Conservation (phyloP, 2,797 vertebrate genomes). For the Triplophysa bombifrons region DNA sequence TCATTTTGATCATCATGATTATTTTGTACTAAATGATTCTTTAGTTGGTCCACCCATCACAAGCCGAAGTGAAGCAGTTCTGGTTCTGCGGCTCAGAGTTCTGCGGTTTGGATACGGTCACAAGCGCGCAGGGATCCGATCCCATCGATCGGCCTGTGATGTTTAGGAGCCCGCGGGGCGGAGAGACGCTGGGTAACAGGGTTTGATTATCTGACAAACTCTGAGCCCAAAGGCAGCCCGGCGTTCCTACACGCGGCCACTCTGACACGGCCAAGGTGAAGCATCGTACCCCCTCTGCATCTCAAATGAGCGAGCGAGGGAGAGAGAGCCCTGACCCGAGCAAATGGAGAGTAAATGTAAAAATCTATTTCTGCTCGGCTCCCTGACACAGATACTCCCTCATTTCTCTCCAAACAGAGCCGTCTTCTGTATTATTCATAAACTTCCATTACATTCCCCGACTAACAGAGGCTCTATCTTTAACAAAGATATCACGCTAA, state of each 20-base stretch:
- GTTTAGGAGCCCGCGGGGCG: constrained; percentile 36
- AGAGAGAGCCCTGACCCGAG: neutral
- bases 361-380: constrained; percentile 44
- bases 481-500: constrained; percentile 63
- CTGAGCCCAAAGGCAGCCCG: constrained; percentile 31
- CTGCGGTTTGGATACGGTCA: constrained; percentile 23
- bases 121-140: constrained; percentile 37
- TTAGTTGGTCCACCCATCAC: neutral
- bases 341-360: constrained; percentile 12
- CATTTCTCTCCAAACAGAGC: constrained; percentile 29
- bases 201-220: constrained; percentile 59
- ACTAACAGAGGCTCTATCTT: constrained; percentile 26
- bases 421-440: constrained; percentile 38
- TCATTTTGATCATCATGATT: neutral
- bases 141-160: constrained; percentile 55
- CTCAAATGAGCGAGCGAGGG: constrained; percentile 7
- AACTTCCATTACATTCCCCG: constrained; percentile 7
- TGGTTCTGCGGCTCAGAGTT: neutral
- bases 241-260: constrained; percentile 18
- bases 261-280: constrained; percentile 41
- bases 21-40: neutral
- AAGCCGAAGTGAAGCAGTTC: neutral
- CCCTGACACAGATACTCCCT: constrained; percentile 26
- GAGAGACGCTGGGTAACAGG: constrained; percentile 19
- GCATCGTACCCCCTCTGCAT: neutral